Percentiles rank a stretch among this genome's conserved stretches.
phyloP scores from a whole-genome alignment of 2,888 invertebrate species.

The Monoplex corrugatus region DNA sequence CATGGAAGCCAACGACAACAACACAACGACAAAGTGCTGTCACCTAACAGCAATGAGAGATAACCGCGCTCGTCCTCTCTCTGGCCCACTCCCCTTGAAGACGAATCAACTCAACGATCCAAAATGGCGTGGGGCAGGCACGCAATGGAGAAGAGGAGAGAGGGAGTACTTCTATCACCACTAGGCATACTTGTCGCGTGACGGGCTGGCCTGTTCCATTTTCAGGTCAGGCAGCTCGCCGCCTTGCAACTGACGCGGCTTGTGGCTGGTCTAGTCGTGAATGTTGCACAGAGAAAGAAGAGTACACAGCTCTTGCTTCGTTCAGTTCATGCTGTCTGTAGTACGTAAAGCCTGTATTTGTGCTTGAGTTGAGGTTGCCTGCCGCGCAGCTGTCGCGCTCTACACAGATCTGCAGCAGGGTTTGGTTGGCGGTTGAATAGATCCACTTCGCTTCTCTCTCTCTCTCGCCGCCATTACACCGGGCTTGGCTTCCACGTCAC shows the following conservation, averaged over 20 bases:
- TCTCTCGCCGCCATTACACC: too few species aligned
- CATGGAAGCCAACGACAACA: too few species aligned
- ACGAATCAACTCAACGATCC: neutral
- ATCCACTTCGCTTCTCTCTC: too few species aligned
- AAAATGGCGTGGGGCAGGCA: conserved; percentile 18
- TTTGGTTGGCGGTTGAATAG: too few species aligned
- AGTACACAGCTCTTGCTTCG: neutral
- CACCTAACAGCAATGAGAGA: neutral
- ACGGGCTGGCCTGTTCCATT: conserved; percentile 9
- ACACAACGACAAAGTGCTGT: neutral
- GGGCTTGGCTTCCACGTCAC: too few species aligned
- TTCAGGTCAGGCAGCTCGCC: conserved; percentile 25
- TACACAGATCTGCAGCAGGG: too few species aligned
- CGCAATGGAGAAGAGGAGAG: neutral
- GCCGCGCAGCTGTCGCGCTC: too few species aligned
- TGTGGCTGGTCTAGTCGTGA: neutral
- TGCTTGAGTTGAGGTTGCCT: too few species aligned
- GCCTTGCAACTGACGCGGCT: neutral
- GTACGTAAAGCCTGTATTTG: too few species aligned
- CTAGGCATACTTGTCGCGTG: neutral
- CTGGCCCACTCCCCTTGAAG: neutral
- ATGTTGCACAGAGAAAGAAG: neutral
- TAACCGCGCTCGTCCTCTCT: neutral
- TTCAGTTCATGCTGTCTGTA: too few species aligned
- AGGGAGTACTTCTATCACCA: neutral